These are phyloP conservation scores for Agonum fuliginosum DNA, from an alignment of 2,888 invertebrate genomes.

Conservation along the genomic window DNA sequence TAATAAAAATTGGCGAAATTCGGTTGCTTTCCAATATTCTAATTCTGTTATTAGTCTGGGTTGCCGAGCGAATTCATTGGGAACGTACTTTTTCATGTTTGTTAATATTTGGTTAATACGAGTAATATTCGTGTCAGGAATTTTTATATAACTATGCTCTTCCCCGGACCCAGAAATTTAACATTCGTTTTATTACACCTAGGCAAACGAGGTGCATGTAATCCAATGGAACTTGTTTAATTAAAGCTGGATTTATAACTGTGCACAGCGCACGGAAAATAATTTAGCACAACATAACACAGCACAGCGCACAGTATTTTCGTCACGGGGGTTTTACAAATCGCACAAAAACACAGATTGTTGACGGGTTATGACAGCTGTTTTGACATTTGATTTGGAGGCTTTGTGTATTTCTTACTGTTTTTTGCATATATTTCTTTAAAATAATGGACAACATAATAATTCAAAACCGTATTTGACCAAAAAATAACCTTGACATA, in stretches of 20 bases:
- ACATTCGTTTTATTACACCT: slow-evolving; percentile 29
- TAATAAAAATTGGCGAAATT: slow-evolving; percentile 8
- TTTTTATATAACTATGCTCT: neutral
- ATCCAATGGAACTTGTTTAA: neutral
- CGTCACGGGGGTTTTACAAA: too few species aligned
- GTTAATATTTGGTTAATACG: neutral
- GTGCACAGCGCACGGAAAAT: neutral
- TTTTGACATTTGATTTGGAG: too few species aligned
- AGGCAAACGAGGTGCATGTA: slow-evolving; percentile 2
- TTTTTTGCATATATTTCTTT: too few species aligned
- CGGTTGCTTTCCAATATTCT: slow-evolving; percentile 11
- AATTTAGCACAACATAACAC: too few species aligned
- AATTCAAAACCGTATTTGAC: too few species aligned
- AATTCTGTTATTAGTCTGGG: neutral
- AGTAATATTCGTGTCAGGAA: neutral
- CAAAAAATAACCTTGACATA: too few species aligned
- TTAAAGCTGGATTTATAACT: neutral
- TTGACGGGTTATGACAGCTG: too few species aligned
- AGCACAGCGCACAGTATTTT: too few species aligned
- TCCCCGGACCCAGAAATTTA: neutral
- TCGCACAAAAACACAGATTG: too few species aligned
- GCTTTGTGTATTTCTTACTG: too few species aligned
- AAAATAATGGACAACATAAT: too few species aligned
- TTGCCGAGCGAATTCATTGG: slow-evolving; percentile 18
- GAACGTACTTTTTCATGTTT: neutral